phyloP scores from a whole-genome alignment of 2,797 vertebrate genomes.

The Chiloscyllium punctatum region DNA sequence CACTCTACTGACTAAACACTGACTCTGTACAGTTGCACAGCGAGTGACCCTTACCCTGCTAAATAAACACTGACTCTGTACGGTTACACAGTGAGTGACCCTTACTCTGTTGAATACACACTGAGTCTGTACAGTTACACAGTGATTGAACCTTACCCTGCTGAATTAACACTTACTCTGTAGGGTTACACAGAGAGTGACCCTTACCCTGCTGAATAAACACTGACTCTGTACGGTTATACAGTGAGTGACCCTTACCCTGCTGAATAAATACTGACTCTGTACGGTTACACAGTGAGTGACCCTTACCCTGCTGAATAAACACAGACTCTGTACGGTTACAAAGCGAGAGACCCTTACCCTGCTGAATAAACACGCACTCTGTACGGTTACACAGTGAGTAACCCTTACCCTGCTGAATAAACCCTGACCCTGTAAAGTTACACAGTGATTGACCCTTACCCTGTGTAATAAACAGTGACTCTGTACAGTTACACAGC shows the following conservation, averaged over 20 bases:
- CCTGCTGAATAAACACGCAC: neutral
- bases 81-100: neutral
- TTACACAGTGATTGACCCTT: neutral
- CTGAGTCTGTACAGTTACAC: too few species aligned
- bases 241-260: too few species aligned
- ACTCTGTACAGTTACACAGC: neutral
- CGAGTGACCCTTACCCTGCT: neutral
- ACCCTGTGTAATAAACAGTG: neutral
- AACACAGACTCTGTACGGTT: too few species aligned
- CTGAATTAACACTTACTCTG: too few species aligned
- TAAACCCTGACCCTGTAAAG: neutral
- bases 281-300: neutral
- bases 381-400: neutral
- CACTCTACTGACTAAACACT: too few species aligned
- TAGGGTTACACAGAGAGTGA: neutral
- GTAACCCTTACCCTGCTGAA: neutral
- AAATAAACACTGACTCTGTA: neutral
- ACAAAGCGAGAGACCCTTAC: neutral
- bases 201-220: neutral
- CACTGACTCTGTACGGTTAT: neutral
- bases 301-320: too few species aligned
- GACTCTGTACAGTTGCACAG: neutral
- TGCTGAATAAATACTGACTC: neutral
- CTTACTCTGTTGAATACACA: constrained; percentile 10
- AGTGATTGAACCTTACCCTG: too few species aligned